Percentiles rank a stretch among this genome's conserved stretches.
Evolutionary conservation across 1,140 invertebrate species (phyloP).

Genomic region (Orussus abietinus): DNA sequence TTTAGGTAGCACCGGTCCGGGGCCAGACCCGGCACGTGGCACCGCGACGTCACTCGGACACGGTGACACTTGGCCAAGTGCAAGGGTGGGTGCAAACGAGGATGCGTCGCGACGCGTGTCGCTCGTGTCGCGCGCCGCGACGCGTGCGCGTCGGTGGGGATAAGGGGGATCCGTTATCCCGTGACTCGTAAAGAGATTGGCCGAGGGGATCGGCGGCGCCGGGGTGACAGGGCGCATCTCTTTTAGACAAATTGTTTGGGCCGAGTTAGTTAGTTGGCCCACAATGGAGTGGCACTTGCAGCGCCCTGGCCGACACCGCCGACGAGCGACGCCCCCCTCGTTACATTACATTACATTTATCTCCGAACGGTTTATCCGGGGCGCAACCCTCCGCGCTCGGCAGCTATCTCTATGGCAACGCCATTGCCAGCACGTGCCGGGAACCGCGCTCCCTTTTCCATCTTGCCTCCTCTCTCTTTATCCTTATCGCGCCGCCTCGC

Average conservation of each 20-base stretch:
- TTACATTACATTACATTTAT: slow-evolving; percentile 45
- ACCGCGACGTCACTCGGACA: slow-evolving; percentile 23
- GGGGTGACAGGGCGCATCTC: slow-evolving; percentile 31
- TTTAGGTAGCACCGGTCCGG: slow-evolving; percentile 20
- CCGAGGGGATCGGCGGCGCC: slow-evolving; percentile 18
- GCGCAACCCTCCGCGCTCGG: slow-evolving; percentile 27
- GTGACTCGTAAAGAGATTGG: slow-evolving; percentile 36
- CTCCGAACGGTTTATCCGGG: slow-evolving; percentile 39
- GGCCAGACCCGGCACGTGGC: slow-evolving; percentile 22
- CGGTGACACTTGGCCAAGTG: too few species aligned
- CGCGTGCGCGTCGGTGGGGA: too few species aligned
- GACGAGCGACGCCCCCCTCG: slow-evolving; percentile 30
- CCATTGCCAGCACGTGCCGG: slow-evolving; percentile 21
- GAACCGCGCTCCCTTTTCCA: neutral
- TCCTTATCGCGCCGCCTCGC: slow-evolving; percentile 4
- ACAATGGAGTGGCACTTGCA: slow-evolving; percentile 49
- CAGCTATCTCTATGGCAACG: slow-evolving; percentile 43
- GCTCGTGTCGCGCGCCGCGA: slow-evolving; percentile 24
- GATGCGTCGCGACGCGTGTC: slow-evolving; percentile 14
- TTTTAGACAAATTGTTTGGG: slow-evolving; percentile 51
- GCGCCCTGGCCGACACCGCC: too few species aligned
- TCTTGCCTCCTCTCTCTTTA: neutral
- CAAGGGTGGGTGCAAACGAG: too few species aligned
- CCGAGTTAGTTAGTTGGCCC: slow-evolving; percentile 48
- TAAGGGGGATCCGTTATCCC: too few species aligned